phyloP scores from a whole-genome alignment of 2,797 vertebrate species.

The Pagetopsis macropterus region DNA sequence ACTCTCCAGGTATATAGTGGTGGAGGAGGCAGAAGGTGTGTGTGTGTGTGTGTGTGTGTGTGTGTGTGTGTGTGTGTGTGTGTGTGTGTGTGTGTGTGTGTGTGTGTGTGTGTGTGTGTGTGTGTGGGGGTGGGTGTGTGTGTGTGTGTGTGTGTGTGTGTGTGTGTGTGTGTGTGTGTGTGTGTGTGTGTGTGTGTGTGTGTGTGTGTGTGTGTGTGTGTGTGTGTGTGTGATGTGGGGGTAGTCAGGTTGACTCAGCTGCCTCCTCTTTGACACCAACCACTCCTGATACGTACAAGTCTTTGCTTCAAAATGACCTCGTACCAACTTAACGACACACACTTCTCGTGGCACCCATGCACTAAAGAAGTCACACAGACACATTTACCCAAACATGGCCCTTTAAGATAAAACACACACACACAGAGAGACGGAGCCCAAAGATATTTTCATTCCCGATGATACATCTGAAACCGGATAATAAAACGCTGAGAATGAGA shows the following conservation, averaged over 20 bases:
- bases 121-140: too few relatives aligned
- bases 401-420: conserved; percentile 34
- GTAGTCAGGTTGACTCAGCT: conserved; percentile 88
- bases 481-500: conserved; percentile 54
- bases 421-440: conserved; percentile 48
- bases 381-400: conserved; percentile 29
- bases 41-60: conserved; percentile 47
- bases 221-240: conserved; percentile 24
- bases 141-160: too few relatives aligned
- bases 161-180: conserved; percentile 42
- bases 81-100: conserved; percentile 50
- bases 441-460: conserved; percentile 54
- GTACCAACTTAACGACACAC: conserved; percentile 4
- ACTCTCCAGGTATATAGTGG: conserved; percentile 68
- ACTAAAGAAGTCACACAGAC: conserved; percentile 27
- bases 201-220: conserved; percentile 33
- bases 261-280: conserved; percentile 83
- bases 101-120: conserved; percentile 44
- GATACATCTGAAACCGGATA: conserved; percentile 66
- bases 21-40: conserved; percentile 38
- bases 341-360: not conserved
- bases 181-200: conserved; percentile 43
- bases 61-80: not conserved
- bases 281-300: conserved; percentile 82
- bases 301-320: conserved; percentile 82